Conservation (phyloP, 2,888 invertebrate genomes). For the Oscheius myriophilus region DNA sequence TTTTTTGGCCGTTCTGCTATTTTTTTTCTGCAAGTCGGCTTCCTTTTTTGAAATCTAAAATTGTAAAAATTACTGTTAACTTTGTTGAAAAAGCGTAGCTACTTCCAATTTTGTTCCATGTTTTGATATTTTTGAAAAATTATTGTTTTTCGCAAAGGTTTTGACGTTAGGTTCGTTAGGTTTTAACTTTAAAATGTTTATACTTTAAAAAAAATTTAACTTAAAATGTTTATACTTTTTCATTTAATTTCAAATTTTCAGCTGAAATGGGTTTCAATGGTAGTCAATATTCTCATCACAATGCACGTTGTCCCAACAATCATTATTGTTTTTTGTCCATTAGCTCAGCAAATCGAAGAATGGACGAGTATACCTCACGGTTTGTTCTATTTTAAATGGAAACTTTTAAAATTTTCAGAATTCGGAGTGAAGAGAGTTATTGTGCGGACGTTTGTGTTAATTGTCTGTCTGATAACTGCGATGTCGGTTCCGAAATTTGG, state of each 20-base stretch:
- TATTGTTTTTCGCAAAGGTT: no score
- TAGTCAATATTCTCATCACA: constrained; percentile 53
- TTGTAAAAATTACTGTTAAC: no score
- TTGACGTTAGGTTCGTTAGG: no score
- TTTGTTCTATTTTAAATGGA: background rate
- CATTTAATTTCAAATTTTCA: constrained; percentile 21
- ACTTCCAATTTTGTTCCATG: no score
- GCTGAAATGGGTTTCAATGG: constrained; percentile 46
- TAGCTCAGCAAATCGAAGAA: constrained; percentile 53
- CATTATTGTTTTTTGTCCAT: constrained; percentile 48
- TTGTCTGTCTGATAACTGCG: constrained; percentile 39
- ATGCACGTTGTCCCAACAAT: constrained; percentile 48
- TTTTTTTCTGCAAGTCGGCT: no score
- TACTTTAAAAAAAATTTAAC: no score
- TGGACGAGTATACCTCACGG: constrained; percentile 48
- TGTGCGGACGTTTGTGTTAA: constrained; percentile 40
- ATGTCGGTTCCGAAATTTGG: constrained; percentile 52
- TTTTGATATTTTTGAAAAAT: no score
- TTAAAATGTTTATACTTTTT: no score
- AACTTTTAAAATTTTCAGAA: constrained; percentile 37
- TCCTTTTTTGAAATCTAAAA: no score
- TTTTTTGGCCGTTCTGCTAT: no score
- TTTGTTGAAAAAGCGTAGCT: no score
- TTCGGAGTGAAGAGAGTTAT: constrained; percentile 50
- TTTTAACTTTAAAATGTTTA: no score